These are phyloP conservation scores for Agrotis clavis DNA, from an alignment of 2,888 invertebrate species.

Conservation along the genomic window DNA sequence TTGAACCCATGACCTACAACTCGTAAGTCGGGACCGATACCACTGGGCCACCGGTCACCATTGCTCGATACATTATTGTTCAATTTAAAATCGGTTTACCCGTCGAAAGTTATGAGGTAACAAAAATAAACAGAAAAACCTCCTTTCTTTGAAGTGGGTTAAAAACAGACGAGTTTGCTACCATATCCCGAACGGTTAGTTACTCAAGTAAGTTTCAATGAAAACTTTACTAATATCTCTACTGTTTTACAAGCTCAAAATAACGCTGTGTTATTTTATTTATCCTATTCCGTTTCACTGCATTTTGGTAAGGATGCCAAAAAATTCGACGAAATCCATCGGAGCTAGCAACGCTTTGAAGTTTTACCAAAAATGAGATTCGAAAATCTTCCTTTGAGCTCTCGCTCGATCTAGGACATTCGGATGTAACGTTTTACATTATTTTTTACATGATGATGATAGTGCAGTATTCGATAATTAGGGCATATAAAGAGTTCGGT, in stretches of 20 bases:
- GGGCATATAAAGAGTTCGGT: too few species aligned
- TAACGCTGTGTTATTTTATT: conserved; percentile 6
- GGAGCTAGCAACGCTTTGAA: conserved; percentile 38
- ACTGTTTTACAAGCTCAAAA: background rate
- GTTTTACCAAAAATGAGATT: conserved; percentile 25
- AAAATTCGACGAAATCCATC: conserved; percentile 33
- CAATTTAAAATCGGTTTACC: too few species aligned
- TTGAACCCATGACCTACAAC: too few species aligned
- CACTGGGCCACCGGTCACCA: too few species aligned
- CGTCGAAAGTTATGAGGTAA: too few species aligned
- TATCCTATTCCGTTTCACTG: background rate
- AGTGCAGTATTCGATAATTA: too few species aligned
- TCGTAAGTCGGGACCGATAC: too few species aligned
- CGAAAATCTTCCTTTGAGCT: conserved; percentile 30
- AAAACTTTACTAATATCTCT: background rate
- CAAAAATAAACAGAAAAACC: too few species aligned
- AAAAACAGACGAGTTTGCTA: background rate
- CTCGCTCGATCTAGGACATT: conserved; percentile 21
- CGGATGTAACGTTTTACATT: conserved; percentile 14
- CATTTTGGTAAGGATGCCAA: conserved; percentile 2
- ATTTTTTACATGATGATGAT: too few species aligned
- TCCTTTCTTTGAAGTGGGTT: too few species aligned
- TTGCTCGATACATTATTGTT: too few species aligned
- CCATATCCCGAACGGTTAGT: background rate
- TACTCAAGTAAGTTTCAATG: background rate